Base-by-base conservation (phyloP, 2,888 invertebrate species). In the Agriopis aurantiaria region DNA sequence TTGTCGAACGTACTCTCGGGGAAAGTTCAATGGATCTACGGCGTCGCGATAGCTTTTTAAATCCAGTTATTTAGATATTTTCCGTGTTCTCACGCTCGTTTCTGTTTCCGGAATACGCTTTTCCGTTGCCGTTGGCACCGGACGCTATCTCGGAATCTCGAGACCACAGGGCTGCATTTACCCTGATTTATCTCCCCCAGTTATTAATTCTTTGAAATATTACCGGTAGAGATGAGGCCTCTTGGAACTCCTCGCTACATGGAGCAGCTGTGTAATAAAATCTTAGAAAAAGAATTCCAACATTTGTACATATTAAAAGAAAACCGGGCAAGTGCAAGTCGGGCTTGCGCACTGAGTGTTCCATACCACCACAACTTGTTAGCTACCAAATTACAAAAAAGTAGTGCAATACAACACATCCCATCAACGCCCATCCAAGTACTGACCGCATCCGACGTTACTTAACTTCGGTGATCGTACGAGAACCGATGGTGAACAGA, bases 191-290 rank as follows among this genome's bases (percentile, higher is more conserved):
- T 75, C 52, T 58, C 68, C 23, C 57, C 58, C 62, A 67, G 71
- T 71, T 75, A 77, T 77, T 75, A 76, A 77, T 74, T 73, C 71
- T 58, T 67, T 73, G 71, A 77, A 67, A 70, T 73, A 73, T 77
- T 63, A 66, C 68, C 68, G 45, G 53, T 66, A 45, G 55, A 72
- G 63, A 73, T 59, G 71, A 69, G 57, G 64, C 43, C 61, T 70
- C 66, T 55, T 40, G 62, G 51, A 48, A 63, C 55, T 63, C 58
- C 49, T 62, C 43, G 58, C 57, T 63, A 63, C 60, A 62, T 66
- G 58, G 58, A 62, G 65, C 61, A 65, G 57, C 46, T 57, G 61
- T 60, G 23, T 59, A 57, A 57, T 43, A 63, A 61, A 41, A 67
- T 49, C 48, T 49, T 52, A 52, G 11, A 41, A 64, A 53, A 57